Evolutionary conservation across 2,113 vertebrate species (phyloP).

Genomic region (Hiodon alosoides): DNA sequence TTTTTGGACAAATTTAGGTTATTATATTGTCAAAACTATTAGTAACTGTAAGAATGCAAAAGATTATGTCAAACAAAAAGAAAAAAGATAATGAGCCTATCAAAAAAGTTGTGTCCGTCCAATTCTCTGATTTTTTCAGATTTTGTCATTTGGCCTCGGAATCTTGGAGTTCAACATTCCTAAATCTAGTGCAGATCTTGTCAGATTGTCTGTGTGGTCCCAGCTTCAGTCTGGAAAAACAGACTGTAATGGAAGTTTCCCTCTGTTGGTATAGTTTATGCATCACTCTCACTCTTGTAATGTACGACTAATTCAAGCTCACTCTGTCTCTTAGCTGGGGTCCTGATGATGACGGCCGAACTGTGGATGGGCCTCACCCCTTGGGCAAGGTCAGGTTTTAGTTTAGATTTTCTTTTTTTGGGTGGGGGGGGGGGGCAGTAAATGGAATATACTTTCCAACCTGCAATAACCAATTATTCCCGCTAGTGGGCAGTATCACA

Average conservation of each 20-base stretch:
- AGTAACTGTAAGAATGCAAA: too few relatives aligned
- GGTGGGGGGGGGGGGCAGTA: not conserved
- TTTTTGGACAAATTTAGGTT: too few relatives aligned
- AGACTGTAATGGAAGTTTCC: not conserved
- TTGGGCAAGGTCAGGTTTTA: conserved; percentile 80
- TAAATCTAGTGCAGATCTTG: not conserved
- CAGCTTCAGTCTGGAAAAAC: not conserved
- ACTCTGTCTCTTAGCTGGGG: conserved; percentile 77
- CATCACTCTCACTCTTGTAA: not conserved
- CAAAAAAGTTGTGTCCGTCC: too few relatives aligned
- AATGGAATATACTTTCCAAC: not conserved
- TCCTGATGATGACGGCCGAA: conserved; percentile 92
- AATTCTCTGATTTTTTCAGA: too few relatives aligned
- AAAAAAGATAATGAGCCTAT: too few relatives aligned
- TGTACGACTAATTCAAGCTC: too few relatives aligned
- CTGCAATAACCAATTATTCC: conserved; percentile 3
- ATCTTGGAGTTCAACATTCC: too few relatives aligned
- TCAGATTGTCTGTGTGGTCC: too few relatives aligned
- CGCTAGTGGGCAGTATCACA: conserved; percentile 47
- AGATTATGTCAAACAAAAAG: too few relatives aligned
- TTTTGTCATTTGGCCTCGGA: too few relatives aligned
- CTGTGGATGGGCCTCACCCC: conserved; percentile 91
- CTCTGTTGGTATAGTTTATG: not conserved
- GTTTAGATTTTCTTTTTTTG: not conserved
- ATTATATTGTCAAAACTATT: too few relatives aligned